Conservation (phyloP, 2,113 vertebrate genomes). For the Pogonocichla stellata region DNA sequence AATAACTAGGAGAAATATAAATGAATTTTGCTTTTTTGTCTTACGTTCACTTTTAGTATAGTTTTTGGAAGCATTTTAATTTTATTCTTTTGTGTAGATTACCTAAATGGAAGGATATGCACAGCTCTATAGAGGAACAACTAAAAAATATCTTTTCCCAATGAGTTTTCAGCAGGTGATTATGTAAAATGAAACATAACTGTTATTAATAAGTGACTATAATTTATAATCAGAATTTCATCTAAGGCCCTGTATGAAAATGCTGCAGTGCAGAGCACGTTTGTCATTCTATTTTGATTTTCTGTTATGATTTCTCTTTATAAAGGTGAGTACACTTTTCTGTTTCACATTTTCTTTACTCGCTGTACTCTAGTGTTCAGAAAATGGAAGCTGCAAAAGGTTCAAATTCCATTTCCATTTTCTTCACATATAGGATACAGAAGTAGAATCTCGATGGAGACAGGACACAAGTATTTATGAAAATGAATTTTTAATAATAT, state of each 20-base stretch:
- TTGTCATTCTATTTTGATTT: background rate
- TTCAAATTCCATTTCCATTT: background rate
- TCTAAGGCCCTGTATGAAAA: background rate
- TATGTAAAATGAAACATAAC: background rate
- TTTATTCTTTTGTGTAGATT: background rate
- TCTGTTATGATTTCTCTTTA: background rate
- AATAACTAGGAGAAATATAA: background rate
- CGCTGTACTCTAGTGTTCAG: background rate
- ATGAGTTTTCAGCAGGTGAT: background rate
- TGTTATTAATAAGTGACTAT: background rate
- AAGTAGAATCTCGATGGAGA: background rate
- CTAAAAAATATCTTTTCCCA: background rate
- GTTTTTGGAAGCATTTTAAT: background rate
- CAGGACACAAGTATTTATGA: background rate
- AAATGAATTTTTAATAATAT: background rate
- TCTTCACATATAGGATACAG: background rate
- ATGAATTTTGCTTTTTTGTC: background rate
- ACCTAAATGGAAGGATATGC: background rate
- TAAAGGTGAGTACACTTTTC: background rate
- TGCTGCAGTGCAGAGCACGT: background rate
- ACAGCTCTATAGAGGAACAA: background rate
- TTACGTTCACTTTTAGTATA: background rate
- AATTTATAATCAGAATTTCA: background rate
- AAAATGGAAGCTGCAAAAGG: background rate
- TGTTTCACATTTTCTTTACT: background rate